Evolutionary conservation across 2,888 invertebrate genomes (phyloP).

Genomic region (Caenorhabditis imperialis): DNA sequence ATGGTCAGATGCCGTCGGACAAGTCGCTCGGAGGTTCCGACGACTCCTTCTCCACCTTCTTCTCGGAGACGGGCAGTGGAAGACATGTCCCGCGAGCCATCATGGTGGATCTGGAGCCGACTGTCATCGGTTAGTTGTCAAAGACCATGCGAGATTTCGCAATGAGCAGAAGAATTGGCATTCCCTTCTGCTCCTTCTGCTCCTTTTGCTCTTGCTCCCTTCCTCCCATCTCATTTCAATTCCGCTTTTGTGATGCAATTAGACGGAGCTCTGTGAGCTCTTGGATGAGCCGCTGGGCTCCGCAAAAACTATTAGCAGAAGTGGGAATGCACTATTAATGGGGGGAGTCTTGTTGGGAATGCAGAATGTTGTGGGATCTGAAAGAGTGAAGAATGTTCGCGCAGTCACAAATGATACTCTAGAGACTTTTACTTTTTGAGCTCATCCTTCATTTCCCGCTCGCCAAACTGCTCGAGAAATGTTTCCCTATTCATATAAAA

Average conservation of each 20-base stretch:
- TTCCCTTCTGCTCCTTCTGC: neutral
- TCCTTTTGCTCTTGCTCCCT: neutral
- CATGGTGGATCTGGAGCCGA: conserved; percentile 95
- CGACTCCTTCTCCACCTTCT: conserved; percentile 89
- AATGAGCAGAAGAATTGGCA: conserved; percentile 2
- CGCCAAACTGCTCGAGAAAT: no score
- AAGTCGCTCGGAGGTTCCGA: conserved; percentile 82
- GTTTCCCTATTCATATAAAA: conserved; percentile 37
- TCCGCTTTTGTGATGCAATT: conserved; percentile 16
- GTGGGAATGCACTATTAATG: conserved; percentile 1
- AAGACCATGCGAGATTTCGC: neutral
- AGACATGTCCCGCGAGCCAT: conserved; percentile 95
- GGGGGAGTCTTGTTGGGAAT: no score
- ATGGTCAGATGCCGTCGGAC: conserved; percentile 76
- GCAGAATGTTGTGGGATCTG: neutral
- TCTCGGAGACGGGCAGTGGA: conserved; percentile 91
- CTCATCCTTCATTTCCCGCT: conserved; percentile 38
- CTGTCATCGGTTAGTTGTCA: conserved; percentile 88
- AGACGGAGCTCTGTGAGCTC: conserved; percentile 3
- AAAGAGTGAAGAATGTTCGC: neutral
- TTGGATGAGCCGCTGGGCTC: no score
- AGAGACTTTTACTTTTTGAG: neutral
- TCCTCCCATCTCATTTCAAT: neutral
- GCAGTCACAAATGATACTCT: neutral
- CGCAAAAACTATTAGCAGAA: conserved; percentile 6